Conservation (phyloP, 2,113 vertebrate species). For the Oncorhynchus tshawytscha region DNA sequence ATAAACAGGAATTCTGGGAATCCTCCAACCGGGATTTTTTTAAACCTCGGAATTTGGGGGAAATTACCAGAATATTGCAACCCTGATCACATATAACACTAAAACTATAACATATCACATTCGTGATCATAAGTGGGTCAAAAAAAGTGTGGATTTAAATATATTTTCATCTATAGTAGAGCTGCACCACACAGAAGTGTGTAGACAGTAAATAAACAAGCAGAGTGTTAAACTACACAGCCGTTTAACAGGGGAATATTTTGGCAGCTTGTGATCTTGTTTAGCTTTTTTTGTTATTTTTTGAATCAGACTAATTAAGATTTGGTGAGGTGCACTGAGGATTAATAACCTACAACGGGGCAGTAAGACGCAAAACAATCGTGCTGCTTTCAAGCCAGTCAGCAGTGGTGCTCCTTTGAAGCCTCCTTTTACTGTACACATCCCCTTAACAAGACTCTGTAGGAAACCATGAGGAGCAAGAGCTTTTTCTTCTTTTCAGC, state of each 20-base stretch:
- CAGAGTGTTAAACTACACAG: no score
- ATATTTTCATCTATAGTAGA: no score
- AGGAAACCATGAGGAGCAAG: constrained; percentile 41
- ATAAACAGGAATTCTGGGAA: no score
- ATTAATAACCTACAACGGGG: constrained; percentile 55
- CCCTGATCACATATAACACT: no score
- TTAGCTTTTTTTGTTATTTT: constrained; percentile 26
- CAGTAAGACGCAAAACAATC: constrained; percentile 46
- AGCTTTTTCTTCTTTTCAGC: background rate
- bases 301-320: constrained; percentile 54
- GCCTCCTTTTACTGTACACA: constrained; percentile 41
- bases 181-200: no score
- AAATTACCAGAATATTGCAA: no score
- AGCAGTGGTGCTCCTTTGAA: constrained; percentile 53
- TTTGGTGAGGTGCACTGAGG: constrained; percentile 51
- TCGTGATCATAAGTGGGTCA: no score
- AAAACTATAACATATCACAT: no score
- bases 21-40: no score
- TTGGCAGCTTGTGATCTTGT: constrained; percentile 27
- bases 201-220: no score
- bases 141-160: no score
- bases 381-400: constrained; percentile 42
- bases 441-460: constrained; percentile 55
- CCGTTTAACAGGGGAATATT: background rate
- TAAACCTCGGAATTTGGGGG: no score